These are phyloP conservation scores for Tachina lurida DNA, from an alignment of 2,888 invertebrate genomes.

Conservation along the genomic window DNA sequence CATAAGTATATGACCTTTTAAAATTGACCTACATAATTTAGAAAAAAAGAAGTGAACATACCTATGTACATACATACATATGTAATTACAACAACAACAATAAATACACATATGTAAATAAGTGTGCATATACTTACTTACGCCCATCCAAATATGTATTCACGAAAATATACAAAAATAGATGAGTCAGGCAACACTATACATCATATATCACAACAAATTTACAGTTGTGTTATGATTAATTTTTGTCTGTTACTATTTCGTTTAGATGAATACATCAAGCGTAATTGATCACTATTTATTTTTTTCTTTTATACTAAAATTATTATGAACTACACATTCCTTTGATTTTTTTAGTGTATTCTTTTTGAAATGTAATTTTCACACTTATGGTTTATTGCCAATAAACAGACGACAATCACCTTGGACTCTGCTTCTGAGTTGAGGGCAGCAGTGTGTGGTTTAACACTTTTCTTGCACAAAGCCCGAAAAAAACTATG, in stretches of 20 bases:
- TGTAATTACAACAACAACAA: neutral
- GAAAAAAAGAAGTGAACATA: neutral
- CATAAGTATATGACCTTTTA: too few relatives aligned
- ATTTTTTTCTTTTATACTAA: neutral
- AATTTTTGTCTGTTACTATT: slow-evolving; percentile 40
- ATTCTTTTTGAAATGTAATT: slow-evolving; percentile 19
- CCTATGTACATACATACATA: neutral
- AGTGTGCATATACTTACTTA: slow-evolving; percentile 49
- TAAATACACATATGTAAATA: neutral
- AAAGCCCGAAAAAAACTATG: slow-evolving; percentile 36
- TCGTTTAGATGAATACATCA: neutral
- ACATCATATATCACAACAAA: slow-evolving; percentile 50
- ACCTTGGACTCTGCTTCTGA: slow-evolving; percentile 27
- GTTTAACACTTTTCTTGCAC: slow-evolving; percentile 15
- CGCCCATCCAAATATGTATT: slow-evolving; percentile 27
- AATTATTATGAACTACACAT: slow-evolving; percentile 15
- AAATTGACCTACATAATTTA: too few relatives aligned
- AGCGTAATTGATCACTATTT: neutral
- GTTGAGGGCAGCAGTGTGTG: neutral
- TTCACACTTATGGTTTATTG: slow-evolving; percentile 16
- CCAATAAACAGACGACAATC: slow-evolving; percentile 24
- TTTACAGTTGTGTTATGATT: slow-evolving; percentile 54
- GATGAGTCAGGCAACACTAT: slow-evolving; percentile 54
- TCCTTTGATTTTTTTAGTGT: neutral
- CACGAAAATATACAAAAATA: neutral